Base-by-base conservation (phyloP, 2,113 vertebrate genomes). In the Crocuta crocuta region DNA sequence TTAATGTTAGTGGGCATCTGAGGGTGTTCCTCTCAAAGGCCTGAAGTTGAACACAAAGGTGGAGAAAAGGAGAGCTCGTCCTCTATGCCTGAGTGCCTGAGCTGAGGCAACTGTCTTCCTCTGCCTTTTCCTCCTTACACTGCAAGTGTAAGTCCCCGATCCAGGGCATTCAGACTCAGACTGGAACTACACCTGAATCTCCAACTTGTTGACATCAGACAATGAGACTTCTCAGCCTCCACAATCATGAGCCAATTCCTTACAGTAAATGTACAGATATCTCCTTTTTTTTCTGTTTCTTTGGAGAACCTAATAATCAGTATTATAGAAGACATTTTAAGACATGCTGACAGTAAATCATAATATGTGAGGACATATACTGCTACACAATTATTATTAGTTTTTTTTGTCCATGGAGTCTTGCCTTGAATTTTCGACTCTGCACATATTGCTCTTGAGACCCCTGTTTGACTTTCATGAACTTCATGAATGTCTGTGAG, bases 331-430 rank as follows among this genome's bases (percentile, higher is more conserved):
- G 11, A 78, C 31, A 13, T 66, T 78, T 63, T 50, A 71, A 70
- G 33, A 39, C 11, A 28, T 45, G 35, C 19, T 70, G 55, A 82
- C n/a, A 55, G 10, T 21, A 74, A 31, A 45, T 23, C 10, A 74
- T 24, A 74, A 58, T 24, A 33, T 15, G 39, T 35, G 24, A 80
- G 39, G 50, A 91, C 50, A 74, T 39, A 66, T 58, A 68, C 39
- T 74, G 5, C 39, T 55, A 89, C 45, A 35, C 23, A 88, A n/a
- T 16, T 68, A 11, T 43, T 28, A 17, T n/a, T 35, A 21, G 16
- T 0, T 28, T 45, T 45, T 26, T 23, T 0, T 0, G 10, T 8
- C 33, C 43, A 19, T 66, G 39, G 26, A 73, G 12, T 6, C 21
- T 45, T 78, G 13, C 11, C 63, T 58, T 95, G 24, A 93, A 65